These are phyloP conservation scores for Musca domestica DNA, from an alignment of 1,140 invertebrate species.

Conservation along the genomic window DNA sequence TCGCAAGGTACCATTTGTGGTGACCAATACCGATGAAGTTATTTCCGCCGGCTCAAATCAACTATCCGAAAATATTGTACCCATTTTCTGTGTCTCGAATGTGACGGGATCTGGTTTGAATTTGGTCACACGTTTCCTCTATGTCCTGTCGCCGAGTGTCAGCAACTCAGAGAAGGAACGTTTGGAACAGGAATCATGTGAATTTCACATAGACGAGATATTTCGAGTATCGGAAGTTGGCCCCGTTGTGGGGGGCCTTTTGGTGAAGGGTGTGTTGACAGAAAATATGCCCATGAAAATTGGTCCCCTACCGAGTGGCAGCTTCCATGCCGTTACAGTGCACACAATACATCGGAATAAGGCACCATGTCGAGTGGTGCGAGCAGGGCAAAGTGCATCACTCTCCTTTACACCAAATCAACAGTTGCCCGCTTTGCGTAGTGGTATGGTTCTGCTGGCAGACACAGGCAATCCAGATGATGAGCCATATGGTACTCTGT, in stretches of 20 bases:
- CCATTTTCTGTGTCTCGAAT: slow-evolving; percentile 93
- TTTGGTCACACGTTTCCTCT: slow-evolving; percentile 75
- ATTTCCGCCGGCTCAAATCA: slow-evolving; percentile 67
- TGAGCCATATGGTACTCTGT: slow-evolving; percentile 68
- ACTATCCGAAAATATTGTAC: slow-evolving; percentile 67
- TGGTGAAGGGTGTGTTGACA: slow-evolving; percentile 80
- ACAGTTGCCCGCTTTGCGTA: slow-evolving; percentile 64
- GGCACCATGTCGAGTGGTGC: slow-evolving; percentile 79
- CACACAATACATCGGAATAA: slow-evolving; percentile 88
- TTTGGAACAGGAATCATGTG: slow-evolving; percentile 71
- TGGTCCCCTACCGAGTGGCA: slow-evolving; percentile 82
- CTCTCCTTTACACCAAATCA: slow-evolving; percentile 67
- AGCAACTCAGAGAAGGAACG: slow-evolving; percentile 70
- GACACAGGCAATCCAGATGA: slow-evolving; percentile 53
- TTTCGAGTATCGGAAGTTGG: slow-evolving; percentile 76
- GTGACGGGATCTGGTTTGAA: slow-evolving; percentile 85
- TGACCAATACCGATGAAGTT: slow-evolving; percentile 70
- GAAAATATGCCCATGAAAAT: slow-evolving; percentile 65
- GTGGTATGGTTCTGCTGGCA: slow-evolving; percentile 79
- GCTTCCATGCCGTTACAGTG: slow-evolving; percentile 75
- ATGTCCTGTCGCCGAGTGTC: slow-evolving; percentile 69
- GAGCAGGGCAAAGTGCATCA: slow-evolving; percentile 88
- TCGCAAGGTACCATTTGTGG: slow-evolving; percentile 66
- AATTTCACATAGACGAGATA: slow-evolving; percentile 93
- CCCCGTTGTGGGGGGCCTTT: slow-evolving; percentile 84